Evolutionary conservation across 2,797 vertebrate genomes (phyloP), one percentile per base, ranked within the genome.

Genomic region (Euthynnus affinis): DNA sequence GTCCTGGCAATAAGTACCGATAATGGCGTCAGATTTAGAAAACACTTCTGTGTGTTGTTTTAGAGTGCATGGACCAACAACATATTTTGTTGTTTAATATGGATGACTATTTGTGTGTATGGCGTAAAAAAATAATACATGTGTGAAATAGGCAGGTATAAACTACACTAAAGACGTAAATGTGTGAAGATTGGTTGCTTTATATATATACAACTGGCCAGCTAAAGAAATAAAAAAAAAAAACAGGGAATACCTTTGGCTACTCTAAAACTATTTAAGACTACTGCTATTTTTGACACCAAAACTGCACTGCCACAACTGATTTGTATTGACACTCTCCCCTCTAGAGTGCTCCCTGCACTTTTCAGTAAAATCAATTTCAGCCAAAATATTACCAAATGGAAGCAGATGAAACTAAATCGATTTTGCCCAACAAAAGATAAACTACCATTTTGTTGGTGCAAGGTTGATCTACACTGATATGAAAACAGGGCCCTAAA

Each of bases 281-380:
- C 6, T 48, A 18, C 17, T 48, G 44, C 44, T 48, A 18, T 67
- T 60, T 72, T 48, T 70, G 15, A 25, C 49, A 77, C 56, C 53
- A 72, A 60, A 76, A 42, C 56, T 55, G 44, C 58, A 64, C 52
- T 20, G 64, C 29, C 56, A 79, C 5, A 5, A 56, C 59, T 66
- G 60, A 69, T 74, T 46, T 72, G 22, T 73, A 72, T 68, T 78
- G 61, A 78, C 61, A 53, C 7, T 62, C 20, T 23, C 63, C 59
- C 65, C 65, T 62, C 15, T 61, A 15, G 52, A 62, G 61, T 22
- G 56, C 66, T 66, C 14, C 51, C 52, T 65, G 22, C 57, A 74
- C 59, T 71, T 74, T 70, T 18, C 37, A 37, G 52, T 32, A 29
- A 66, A 66, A 81, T 51, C 32, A 74, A 74, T 84, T 77, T 76